Conservation (phyloP, 37 sponge, comb jelly and placozoan species). For the Axinella damicornis region DNA sequence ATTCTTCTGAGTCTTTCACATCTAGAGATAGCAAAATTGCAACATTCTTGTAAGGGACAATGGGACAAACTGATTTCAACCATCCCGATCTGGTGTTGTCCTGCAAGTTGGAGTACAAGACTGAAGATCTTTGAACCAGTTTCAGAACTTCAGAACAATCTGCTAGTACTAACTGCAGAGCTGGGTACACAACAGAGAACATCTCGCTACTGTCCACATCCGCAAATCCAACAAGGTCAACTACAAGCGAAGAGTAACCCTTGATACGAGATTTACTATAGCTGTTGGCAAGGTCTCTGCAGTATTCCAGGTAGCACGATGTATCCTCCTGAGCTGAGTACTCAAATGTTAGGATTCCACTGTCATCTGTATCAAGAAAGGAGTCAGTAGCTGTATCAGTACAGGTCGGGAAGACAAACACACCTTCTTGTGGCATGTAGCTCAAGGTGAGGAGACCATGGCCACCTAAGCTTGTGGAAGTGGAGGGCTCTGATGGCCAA, state of each 20-base stretch:
- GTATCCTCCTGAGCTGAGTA: not conserved
- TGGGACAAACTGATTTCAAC: not conserved
- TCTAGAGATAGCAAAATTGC: no score
- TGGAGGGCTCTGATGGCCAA: constrained; percentile 37
- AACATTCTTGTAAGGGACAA: no score
- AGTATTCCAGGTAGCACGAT: not conserved
- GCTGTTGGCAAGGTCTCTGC: not conserved
- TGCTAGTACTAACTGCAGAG: not conserved
- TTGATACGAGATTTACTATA: not conserved
- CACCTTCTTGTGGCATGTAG: constrained; percentile 16
- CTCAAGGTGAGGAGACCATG: constrained; percentile 34
- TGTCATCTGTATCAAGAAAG: not conserved
- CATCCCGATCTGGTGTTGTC: not conserved
- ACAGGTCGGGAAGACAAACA: constrained; percentile 29
- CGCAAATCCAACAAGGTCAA: not conserved
- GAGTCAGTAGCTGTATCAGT: not conserved
- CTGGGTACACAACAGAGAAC: not conserved
- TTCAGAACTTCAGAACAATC: constrained; percentile 3
- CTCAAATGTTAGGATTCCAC: not conserved
- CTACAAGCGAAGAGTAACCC: not conserved
- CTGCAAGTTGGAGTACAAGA: not conserved
- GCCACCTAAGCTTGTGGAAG: not conserved
- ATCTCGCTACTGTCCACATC: no score
- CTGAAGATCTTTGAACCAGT: not conserved
- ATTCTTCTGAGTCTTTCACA: not conserved